Percentiles rank a stretch among this genome's conserved stretches.
Evolutionary conservation across 2,888 invertebrate genomes (phyloP).

Genomic region (Anticlea derivata): DNA sequence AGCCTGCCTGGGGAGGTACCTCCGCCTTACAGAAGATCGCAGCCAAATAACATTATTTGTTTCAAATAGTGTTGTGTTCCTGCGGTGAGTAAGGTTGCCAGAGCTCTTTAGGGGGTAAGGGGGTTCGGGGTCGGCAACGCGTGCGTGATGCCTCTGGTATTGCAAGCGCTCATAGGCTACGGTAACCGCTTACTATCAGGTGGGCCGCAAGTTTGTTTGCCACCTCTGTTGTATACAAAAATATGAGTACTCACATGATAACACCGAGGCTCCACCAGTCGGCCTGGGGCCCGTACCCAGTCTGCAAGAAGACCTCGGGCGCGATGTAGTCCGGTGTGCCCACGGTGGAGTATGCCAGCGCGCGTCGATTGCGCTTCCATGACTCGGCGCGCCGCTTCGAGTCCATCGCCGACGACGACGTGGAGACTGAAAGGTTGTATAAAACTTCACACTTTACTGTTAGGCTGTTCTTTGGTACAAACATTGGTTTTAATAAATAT

Average conservation of each 20-base stretch:
- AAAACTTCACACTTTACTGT: constrained; percentile 32
- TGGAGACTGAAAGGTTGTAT: constrained; percentile 61
- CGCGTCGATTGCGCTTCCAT: constrained; percentile 99
- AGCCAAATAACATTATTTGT: too few relatives aligned
- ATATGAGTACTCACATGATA: constrained; percentile 97
- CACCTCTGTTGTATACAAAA: too few relatives aligned
- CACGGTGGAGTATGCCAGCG: constrained; percentile 96
- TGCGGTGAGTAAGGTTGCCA: too few relatives aligned
- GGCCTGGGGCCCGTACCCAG: constrained; percentile 98
- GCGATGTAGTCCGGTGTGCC: constrained; percentile 99
- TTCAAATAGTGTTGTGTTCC: too few relatives aligned
- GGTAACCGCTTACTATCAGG: too few relatives aligned
- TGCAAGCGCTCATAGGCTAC: too few relatives aligned
- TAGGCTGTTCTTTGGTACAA: constrained; percentile 22
- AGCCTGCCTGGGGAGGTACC: too few relatives aligned
- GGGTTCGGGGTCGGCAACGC: too few relatives aligned
- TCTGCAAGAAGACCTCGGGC: constrained; percentile 99
- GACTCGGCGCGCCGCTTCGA: constrained; percentile 99
- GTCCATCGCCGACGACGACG: constrained; percentile 90
- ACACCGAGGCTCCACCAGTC: constrained; percentile 99
- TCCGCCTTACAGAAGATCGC: too few relatives aligned
- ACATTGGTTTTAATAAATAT: background rate
- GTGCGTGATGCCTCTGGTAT: too few relatives aligned
- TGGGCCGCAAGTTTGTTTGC: too few relatives aligned
- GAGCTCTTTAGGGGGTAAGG: too few relatives aligned